A percentile compares a stretch with the other conserved stretches of the same genome.
Conservation (phyloP, 2,113 vertebrate species). For the Anseranas semipalmata region DNA sequence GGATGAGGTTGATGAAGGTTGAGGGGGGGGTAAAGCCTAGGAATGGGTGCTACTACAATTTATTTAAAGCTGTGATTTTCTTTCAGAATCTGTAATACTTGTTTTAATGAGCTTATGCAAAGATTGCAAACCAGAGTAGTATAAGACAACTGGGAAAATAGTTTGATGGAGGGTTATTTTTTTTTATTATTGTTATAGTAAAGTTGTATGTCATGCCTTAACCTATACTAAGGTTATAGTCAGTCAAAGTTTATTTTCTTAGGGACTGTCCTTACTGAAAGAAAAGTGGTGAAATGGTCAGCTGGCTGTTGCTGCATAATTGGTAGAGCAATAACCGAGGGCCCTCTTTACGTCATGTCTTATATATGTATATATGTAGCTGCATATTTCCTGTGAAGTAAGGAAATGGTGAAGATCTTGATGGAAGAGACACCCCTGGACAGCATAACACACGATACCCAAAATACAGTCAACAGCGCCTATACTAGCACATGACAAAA, state of each 20-base stretch:
- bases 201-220: neutral
- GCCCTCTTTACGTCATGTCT: fast-evolving
- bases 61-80: neutral
- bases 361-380: neutral
- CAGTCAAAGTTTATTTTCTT: neutral
- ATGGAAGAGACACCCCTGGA: neutral
- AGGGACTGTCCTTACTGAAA: neutral
- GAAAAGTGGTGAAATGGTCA: neutral
- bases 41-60: neutral
- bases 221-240: neutral
- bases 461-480: neutral
- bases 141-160: neutral
- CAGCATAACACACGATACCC: neutral
- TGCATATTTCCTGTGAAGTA: neutral
- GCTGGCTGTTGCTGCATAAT: neutral
- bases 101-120: neutral
- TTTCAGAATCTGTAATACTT: neutral
- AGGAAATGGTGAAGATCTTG: neutral
- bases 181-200: neutral
- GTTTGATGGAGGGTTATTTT: neutral
- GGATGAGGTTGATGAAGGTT: neutral
- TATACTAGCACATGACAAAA: neutral
- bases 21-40: neutral
- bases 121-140: neutral
- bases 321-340: neutral